These are phyloP conservation scores for Pelagia noctiluca DNA, from an alignment of 30 jellyfish, hydroid and myxozoan species.

Conservation along the genomic window DNA sequence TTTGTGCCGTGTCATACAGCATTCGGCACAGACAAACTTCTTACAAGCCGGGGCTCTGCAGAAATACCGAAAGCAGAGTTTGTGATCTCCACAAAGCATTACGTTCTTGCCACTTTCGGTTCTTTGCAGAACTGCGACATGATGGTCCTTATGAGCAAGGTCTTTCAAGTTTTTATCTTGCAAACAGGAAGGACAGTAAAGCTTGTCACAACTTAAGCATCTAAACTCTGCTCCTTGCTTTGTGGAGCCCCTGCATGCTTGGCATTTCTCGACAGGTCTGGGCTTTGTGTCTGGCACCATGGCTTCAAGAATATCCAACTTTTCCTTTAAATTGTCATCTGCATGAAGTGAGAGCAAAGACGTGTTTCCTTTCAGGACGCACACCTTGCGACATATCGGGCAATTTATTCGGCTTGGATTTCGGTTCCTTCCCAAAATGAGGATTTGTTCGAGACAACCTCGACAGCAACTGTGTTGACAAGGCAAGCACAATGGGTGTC, in stretches of 20 bases:
- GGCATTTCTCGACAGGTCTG: background rate
- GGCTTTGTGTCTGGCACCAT: background rate
- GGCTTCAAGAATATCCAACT: background rate
- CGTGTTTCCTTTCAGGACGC: background rate
- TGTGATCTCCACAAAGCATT: background rate
- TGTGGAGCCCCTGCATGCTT: background rate
- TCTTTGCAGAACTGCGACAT: background rate
- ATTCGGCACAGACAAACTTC: background rate
- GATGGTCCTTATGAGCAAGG: background rate
- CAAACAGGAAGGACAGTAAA: background rate
- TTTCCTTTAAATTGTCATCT: background rate
- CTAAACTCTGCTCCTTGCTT: background rate
- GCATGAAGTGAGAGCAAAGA: background rate
- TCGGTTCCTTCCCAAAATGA: background rate
- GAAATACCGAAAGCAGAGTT: background rate
- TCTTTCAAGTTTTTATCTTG: background rate
- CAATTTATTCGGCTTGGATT: background rate
- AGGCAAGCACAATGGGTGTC: background rate
- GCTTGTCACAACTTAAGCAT: background rate
- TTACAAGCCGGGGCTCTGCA: background rate
- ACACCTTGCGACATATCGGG: conserved; percentile 25
- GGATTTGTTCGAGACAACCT: conserved; percentile 6
- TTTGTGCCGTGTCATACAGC: background rate
- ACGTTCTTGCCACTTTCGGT: background rate
- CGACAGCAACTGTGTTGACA: conserved; percentile 28